These are phyloP conservation scores for Drosophila antonietae DNA, from an alignment of 2,888 invertebrate species.

Conservation along the genomic window DNA sequence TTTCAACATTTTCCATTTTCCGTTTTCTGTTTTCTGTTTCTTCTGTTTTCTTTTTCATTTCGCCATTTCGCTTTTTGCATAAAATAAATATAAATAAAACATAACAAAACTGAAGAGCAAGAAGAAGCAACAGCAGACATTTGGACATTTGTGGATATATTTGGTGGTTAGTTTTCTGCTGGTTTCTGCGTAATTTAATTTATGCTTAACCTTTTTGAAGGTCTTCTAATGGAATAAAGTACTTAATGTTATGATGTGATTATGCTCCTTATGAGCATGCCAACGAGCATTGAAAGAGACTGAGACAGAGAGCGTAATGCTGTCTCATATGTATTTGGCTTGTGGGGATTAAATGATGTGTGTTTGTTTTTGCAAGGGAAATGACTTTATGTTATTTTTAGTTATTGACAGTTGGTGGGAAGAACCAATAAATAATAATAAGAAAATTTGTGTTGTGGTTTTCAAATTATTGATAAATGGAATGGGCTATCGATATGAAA, in stretches of 20 bases:
- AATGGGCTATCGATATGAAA: not conserved
- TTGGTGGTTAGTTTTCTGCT: slow-evolving; percentile 54
- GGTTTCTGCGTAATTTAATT: slow-evolving; percentile 66
- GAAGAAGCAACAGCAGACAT: not conserved
- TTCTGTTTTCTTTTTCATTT: slow-evolving; percentile 16
- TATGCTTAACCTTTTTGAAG: slow-evolving; percentile 65
- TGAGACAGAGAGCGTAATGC: slow-evolving; percentile 1
- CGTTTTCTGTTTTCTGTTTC: slow-evolving; percentile 37
- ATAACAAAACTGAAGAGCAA: slow-evolving; percentile 29
- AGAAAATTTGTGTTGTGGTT: not conserved
- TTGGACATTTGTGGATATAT: slow-evolving; percentile 61
- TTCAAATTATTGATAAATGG: not conserved
- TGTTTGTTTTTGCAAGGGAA: not conserved
- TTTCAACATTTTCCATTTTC: slow-evolving; percentile 49
- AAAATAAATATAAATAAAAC: slow-evolving; percentile 74
- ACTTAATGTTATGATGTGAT: slow-evolving; percentile 69
- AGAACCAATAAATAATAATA: not conserved
- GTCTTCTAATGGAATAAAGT: slow-evolving; percentile 57
- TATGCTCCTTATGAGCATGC: slow-evolving; percentile 35
- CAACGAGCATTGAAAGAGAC: not conserved
- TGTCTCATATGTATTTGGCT: slow-evolving; percentile 18
- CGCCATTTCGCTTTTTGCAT: slow-evolving; percentile 57
- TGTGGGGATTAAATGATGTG: slow-evolving; percentile 14
- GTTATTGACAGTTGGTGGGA: not conserved
- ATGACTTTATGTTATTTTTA: not conserved